Conservation (phyloP, 2,888 invertebrate species). For the Hydriomena furcata region DNA sequence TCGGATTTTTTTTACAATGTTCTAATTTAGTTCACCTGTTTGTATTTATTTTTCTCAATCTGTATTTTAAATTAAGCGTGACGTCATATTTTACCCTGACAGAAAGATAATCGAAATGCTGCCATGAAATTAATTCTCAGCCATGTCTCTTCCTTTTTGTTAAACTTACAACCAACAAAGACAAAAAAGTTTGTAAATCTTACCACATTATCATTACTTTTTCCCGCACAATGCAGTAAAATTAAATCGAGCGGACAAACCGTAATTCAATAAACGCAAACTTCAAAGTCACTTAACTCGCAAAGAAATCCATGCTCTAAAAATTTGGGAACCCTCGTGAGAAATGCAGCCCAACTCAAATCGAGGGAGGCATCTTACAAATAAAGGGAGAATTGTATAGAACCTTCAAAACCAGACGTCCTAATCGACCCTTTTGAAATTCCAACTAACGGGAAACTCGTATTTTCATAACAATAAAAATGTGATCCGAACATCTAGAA, state of each 20-base stretch:
- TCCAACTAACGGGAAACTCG: conserved; percentile 82
- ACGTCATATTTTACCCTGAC: no score
- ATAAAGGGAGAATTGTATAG: conserved; percentile 72
- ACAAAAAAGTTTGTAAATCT: conserved; percentile 1
- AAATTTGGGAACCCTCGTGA: conserved; percentile 62
- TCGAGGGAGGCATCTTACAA: conserved; percentile 69
- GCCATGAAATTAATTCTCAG: no score
- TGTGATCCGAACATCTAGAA: conserved; percentile 82
- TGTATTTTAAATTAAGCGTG: no score
- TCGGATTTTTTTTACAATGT: no score
- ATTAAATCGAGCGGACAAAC: conserved; percentile 62
- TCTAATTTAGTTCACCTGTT: no score
- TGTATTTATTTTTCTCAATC: no score
- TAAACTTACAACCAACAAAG: no score
- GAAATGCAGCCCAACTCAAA: conserved; percentile 59
- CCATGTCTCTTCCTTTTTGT: no score
- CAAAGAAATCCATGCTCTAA: conserved; percentile 58
- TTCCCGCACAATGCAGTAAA: conserved; percentile 38
- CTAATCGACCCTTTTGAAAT: conserved; percentile 83
- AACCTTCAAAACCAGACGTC: conserved; percentile 82
- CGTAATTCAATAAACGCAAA: conserved; percentile 67
- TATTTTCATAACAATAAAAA: conserved; percentile 84
- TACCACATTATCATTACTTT: not conserved
- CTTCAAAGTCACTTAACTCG: conserved; percentile 54
- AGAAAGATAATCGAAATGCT: no score